Evolutionary conservation across 1,140 invertebrate genomes (phyloP), one percentile per base, ranked within the genome.

Genomic region (Rhopalosiphum maidis): DNA sequence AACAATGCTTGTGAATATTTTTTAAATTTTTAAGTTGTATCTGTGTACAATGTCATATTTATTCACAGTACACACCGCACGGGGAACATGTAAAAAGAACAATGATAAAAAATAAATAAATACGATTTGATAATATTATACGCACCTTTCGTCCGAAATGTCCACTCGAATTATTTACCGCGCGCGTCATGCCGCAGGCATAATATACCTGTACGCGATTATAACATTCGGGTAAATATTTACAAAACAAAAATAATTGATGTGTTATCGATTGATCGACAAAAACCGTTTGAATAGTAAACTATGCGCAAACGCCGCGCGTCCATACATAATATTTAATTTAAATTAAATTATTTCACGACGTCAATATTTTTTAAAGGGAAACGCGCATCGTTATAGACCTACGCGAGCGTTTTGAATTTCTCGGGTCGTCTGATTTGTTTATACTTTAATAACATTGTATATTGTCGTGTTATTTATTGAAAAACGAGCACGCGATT

Each of bases 21-120:
- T 68, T n/a, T n/a, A n/a, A 77, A 77, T 77, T 68, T n/a, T 68
- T n/a, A 77, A 77, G 60, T 77, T 18, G 60, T 77, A n/a, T n/a
- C 11, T n/a, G 6, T n/a, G 30, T 60, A 77, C 15, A n/a, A 77
- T n/a, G 4, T n/a, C 55, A 60, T 5, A 30, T 30, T 30, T 11
- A 9, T 60, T 4, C 9, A 60, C 55, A 9, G 55, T 60, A 55
- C 23, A 25, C 55, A 60, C 25, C 30, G 25, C n/a, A 15, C 60
- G n/a, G 60, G 25, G 25, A 0, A 77, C 55, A 6, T 2, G 60
- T 77, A n/a, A n/a, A 77, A n/a, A 18, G 30, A 77, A 77, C n/a
- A 5, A 60, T 18, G 18, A 18, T 51, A 51, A 18, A 51, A 51
- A 51, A n/a, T 18, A 77, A n/a, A 77, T n/a, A n/a, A 11, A 68